A percentile compares a stretch with the other conserved stretches of the same genome.
Conservation (phyloP, 2,113 vertebrate species). For the Piaya cayana region DNA sequence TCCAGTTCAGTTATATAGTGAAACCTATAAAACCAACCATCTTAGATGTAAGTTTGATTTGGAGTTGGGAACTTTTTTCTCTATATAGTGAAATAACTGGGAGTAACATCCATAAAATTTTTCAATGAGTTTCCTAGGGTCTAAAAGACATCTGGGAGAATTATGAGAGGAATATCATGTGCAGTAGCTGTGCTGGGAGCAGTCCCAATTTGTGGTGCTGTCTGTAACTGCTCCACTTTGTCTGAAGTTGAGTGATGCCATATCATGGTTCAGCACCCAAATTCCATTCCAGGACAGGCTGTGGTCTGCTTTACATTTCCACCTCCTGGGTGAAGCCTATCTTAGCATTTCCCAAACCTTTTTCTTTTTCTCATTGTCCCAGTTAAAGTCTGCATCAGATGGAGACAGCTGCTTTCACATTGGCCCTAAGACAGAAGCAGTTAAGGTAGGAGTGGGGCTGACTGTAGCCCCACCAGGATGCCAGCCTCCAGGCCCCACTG, state of each 20-base stretch:
- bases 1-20: neutral
- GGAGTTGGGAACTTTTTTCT: neutral
- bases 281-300: neutral
- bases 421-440: fast-evolving
- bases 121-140: neutral
- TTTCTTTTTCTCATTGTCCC: neutral
- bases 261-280: neutral
- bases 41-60: neutral
- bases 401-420: neutral
- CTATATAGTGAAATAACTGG: neutral
- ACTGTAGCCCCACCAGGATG: neutral
- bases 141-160: neutral
- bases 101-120: slow-evolving; percentile 9
- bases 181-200: neutral
- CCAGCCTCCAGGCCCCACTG: neutral
- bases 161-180: neutral
- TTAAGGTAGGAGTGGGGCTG: neutral
- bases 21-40: neutral
- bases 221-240: neutral
- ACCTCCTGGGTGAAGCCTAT: neutral
- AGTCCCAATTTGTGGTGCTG: neutral
- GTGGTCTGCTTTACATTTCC: neutral
- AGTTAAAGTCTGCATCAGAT: neutral
- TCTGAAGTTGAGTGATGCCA: fast-evolving
- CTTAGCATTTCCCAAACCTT: neutral